Evolutionary conservation across 2,113 vertebrate species (phyloP), one percentile per base, ranked within the genome.

Genomic region (Plecotus auritus): DNA sequence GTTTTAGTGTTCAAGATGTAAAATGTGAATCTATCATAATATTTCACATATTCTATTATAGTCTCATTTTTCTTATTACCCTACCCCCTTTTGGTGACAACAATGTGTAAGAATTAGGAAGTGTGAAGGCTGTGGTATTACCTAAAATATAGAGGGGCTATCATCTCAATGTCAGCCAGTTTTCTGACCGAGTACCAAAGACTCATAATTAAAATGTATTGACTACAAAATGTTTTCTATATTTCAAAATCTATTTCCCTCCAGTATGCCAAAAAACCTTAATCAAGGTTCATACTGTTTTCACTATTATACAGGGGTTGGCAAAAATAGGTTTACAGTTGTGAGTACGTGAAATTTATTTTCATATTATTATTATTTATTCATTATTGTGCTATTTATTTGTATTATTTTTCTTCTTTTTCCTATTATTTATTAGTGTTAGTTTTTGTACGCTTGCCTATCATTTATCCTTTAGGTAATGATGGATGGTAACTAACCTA

Each of bases 11-110:
- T 95, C 17, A 81, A 91, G 47, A 95, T 92, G 67, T 93, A 93
- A 86, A 94, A 66, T 84, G 56, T 77, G 49, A 84, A 88, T 59
- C 91, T 78, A 89, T 96, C 94, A 97, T 45, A 97, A 96, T 96
- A 90, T 97, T 97, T 94, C 49, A 85, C 14, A 30, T 77, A 80
- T 54, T 85, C 32, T 54, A 90, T 59, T 94, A 56, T 66, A 30
- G 2, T 88, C 12, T 76, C 26, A 74, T 73, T n/a, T 66, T 81
- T 84, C 45, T 76, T 59, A 40, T 51, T 76, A 67, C 74, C 14
- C 42, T 78, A 35, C 7, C 1, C 12, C 11, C 45, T 35, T 81
- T 37, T 70, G 11, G 28, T 74, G 47, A 70, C 23, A 77, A 22
- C 2, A 32, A 4, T 92, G 2, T 35, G 1, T 54, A 69, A 78